A percentile compares a stretch with the other conserved stretches of the same genome.
These are phyloP conservation scores for Zosterops lateralis DNA, from an alignment of 2,113 vertebrate genomes.

Conservation along the genomic window DNA sequence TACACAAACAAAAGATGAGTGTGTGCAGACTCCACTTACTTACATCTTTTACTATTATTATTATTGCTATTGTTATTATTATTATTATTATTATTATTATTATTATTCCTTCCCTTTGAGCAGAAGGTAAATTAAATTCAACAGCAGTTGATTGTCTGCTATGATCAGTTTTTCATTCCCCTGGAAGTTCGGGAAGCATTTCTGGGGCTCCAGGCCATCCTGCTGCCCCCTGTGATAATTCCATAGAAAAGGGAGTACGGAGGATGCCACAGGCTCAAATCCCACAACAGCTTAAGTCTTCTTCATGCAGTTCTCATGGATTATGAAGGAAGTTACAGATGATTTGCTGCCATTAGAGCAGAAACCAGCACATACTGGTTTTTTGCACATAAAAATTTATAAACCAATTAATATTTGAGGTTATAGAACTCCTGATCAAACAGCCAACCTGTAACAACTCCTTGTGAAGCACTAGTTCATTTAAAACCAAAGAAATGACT, in stretches of 20 bases:
- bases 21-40: not conserved
- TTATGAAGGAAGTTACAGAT: not conserved
- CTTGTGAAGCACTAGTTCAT: not conserved
- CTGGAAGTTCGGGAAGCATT: not conserved
- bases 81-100: accelerated
- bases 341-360: not conserved
- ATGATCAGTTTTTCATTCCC: not conserved
- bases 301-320: not conserved
- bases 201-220: not conserved
- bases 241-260: not conserved
- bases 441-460: not conserved
- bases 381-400: not conserved
- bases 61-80: too few species aligned
- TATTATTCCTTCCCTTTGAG: not conserved
- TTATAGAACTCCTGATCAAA: not conserved
- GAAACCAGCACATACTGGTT: not conserved
- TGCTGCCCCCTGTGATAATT: not conserved
- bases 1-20: not conserved
- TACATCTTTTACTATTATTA: not conserved
- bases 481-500: not conserved
- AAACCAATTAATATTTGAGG: not conserved
- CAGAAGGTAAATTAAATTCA: not conserved
- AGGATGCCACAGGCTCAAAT: not conserved
- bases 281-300: not conserved
- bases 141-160: not conserved